Percentiles rank a stretch among this genome's conserved stretches.
These are phyloP conservation scores for Peromyscus californicus DNA, from an alignment of 2,113 vertebrate species.

Conservation along the genomic window DNA sequence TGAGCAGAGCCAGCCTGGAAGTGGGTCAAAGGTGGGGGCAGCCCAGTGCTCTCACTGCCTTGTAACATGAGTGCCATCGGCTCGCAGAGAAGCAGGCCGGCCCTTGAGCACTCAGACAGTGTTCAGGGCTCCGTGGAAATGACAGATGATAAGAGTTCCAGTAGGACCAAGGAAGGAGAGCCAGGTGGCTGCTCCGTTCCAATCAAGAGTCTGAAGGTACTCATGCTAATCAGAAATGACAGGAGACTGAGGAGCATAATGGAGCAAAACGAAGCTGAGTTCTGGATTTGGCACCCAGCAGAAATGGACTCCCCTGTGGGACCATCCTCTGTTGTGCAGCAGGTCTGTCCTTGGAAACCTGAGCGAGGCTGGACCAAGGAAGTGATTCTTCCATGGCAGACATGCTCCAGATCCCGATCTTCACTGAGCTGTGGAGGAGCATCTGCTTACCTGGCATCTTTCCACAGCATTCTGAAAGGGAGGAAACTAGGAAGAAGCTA, in stretches of 20 bases:
- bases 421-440: neutral
- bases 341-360: slow-evolving; percentile 44
- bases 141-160: slow-evolving; percentile 35
- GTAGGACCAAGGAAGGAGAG: slow-evolving; percentile 4
- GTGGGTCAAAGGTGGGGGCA: neutral
- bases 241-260: slow-evolving; percentile 57
- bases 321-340: neutral
- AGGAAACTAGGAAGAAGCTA: slow-evolving; percentile 22
- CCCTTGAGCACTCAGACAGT: neutral
- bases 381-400: neutral
- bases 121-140: slow-evolving; percentile 55
- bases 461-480: slow-evolving; percentile 9
- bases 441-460: slow-evolving; percentile 31
- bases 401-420: neutral
- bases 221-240: slow-evolving; percentile 69
- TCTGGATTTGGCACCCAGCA: slow-evolving; percentile 1
- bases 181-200: slow-evolving; percentile 64
- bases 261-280: neutral
- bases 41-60: neutral
- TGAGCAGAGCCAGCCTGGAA: neutral
- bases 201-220: slow-evolving; percentile 56
- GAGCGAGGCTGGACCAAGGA: neutral
- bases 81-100: slow-evolving; percentile 1
- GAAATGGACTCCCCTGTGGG: neutral
- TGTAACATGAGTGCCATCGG: neutral